phyloP scores from a whole-genome alignment of 2,797 vertebrate species.

The Melanotaenia boesemani region DNA sequence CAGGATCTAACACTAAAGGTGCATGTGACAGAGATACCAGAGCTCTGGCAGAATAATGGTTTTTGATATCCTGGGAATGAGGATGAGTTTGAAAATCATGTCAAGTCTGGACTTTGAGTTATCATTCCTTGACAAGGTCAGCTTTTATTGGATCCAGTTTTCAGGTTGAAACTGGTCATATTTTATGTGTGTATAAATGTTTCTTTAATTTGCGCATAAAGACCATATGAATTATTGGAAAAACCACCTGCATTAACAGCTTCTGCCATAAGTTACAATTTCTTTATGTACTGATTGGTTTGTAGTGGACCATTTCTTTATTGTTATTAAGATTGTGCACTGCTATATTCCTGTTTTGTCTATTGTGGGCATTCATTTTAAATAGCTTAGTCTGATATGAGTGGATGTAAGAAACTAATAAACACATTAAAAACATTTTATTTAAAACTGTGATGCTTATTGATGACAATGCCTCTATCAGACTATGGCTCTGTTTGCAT shows the following conservation, averaged over 20 bases:
- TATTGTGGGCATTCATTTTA: not conserved
- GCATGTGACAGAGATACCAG: not conserved
- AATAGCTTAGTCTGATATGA: not conserved
- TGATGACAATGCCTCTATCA: conserved; percentile 9
- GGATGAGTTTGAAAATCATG: too few species aligned
- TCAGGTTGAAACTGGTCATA: not conserved
- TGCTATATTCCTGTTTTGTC: not conserved
- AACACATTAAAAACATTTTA: not conserved
- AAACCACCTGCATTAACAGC: too few species aligned
- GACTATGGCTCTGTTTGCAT: conserved; percentile 3
- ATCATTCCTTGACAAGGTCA: not conserved
- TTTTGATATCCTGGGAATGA: too few species aligned
- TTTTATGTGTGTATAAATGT: too few species aligned
- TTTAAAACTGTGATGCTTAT: conserved; percentile 8
- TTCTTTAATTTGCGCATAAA: too few species aligned
- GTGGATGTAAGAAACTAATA: not conserved
- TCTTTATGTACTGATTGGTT: not conserved
- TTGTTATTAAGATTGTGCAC: not conserved
- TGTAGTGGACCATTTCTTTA: not conserved
- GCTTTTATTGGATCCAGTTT: not conserved
- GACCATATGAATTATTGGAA: too few species aligned
- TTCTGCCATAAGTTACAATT: too few species aligned
- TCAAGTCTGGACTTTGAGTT: too few species aligned
- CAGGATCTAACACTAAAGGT: not conserved
- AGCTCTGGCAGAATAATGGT: not conserved